These are phyloP conservation scores for Damaliscus lunatus DNA, from an alignment of 2,113 vertebrate species.

Conservation along the genomic window DNA sequence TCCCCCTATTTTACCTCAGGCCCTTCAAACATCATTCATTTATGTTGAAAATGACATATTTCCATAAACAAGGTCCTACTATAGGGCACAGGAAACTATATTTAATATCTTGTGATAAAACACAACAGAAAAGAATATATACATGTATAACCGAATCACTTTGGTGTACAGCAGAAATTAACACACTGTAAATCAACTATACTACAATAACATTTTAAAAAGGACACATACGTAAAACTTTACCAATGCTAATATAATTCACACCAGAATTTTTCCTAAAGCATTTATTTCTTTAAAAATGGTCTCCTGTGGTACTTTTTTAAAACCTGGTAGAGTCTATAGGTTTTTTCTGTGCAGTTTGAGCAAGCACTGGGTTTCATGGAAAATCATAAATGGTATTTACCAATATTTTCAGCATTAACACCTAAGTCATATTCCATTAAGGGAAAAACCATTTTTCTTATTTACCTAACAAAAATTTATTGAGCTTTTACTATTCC, in stretches of 20 bases:
- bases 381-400: slow-evolving; percentile 8
- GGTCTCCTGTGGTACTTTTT: not conserved
- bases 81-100: not conserved
- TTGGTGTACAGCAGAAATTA: not conserved
- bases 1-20: not conserved
- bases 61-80: not conserved
- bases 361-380: not conserved
- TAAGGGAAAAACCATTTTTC: not conserved
- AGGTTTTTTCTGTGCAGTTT: not conserved
- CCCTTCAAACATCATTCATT: not conserved
- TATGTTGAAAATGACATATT: not conserved
- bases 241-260: not conserved
- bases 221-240: not conserved
- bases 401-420: not conserved
- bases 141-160: not conserved
- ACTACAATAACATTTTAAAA: not conserved
- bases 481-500: slow-evolving; percentile 8
- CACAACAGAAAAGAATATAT: not conserved
- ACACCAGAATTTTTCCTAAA: slow-evolving; percentile 23
- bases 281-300: not conserved
- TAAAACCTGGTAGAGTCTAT: not conserved
- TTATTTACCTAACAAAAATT: slow-evolving; percentile 39
- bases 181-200: not conserved
- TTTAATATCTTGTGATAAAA: not conserved
- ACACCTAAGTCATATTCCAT: slow-evolving; percentile 9